A percentile compares a stretch with the other conserved stretches of the same genome.
Evolutionary conservation across 2,797 vertebrate genomes (phyloP).

Genomic region (Molossus molossus): DNA sequence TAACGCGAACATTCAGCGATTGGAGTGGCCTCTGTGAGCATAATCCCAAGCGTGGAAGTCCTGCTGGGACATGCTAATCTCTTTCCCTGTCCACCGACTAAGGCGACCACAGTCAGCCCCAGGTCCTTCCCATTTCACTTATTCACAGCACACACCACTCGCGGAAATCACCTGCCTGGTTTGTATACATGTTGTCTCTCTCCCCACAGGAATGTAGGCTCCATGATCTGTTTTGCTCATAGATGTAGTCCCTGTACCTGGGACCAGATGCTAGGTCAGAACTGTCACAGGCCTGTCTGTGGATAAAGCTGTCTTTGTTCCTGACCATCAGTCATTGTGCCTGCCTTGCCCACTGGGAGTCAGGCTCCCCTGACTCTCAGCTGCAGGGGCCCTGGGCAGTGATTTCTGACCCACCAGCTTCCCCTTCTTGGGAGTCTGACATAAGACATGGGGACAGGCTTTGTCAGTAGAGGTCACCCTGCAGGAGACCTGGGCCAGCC

Average conservation of each 20-base stretch:
- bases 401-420: neutral
- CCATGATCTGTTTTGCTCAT: neutral
- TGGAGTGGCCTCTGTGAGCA: neutral
- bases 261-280: neutral
- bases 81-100: neutral
- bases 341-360: neutral
- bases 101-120: neutral
- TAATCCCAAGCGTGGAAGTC: neutral
- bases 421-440: neutral
- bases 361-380: neutral
- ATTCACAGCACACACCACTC: neutral
- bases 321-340: neutral
- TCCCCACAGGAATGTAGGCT: neutral
- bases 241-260: neutral
- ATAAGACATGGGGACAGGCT: neutral
- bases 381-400: neutral
- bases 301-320: neutral
- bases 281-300: neutral
- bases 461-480: neutral
- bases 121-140: rapidly evolving
- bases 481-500: neutral
- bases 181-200: rapidly evolving
- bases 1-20: neutral
- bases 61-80: neutral
- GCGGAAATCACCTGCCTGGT: neutral